Evolutionary conservation across 1,140 invertebrate species (phyloP), one percentile per base, ranked within the genome.

Genomic region (Micrasema longulum): DNA sequence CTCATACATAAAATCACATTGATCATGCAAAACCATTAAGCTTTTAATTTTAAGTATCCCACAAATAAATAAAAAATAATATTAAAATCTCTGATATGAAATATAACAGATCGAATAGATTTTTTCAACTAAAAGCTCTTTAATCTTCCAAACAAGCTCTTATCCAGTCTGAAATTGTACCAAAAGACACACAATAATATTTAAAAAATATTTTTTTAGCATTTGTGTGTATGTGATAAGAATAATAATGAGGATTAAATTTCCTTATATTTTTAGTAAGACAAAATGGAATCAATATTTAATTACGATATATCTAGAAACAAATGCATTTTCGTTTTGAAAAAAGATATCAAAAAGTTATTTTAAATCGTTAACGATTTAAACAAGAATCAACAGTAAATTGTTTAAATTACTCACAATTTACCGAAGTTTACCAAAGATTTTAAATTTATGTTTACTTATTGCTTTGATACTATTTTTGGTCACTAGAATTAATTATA

Each of bases 391-490:
- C 11, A 36, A 53, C 14, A 50, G 47, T 26, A 63, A 63, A 67
- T n/a, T 64, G 23, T 69, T 35, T 67, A 69, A 52, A 57, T 55
- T 69, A 57, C 48, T 45, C 47, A 64, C 22, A 16, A 45, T 47
- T 47, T 45, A 63, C 22, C 14, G 45, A 69, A 12, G n/a, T 31
- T 22, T 68, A 41, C 38, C 20, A 43, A 43, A 55, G 41, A 43
- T 36, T 45, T 41, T 52, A 26, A 70, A 63, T 70, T 65, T 71
- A 71, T 41, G 66, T 65, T 45, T 71, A 71, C 41, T 71, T 71
- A 71, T 71, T 71, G 69, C 69, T 71, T 62, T 55, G 68, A 63
- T 70, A 70, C 45, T 70, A 70, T 63, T 63, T 69, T 63, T 70
- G 68, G 68, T 70, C 68, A 70, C 68, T 70, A 69, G 20, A 57